Evolutionary conservation across 2,888 invertebrate genomes (phyloP).

Genomic region (Eudasyphora cyanicolor): DNA sequence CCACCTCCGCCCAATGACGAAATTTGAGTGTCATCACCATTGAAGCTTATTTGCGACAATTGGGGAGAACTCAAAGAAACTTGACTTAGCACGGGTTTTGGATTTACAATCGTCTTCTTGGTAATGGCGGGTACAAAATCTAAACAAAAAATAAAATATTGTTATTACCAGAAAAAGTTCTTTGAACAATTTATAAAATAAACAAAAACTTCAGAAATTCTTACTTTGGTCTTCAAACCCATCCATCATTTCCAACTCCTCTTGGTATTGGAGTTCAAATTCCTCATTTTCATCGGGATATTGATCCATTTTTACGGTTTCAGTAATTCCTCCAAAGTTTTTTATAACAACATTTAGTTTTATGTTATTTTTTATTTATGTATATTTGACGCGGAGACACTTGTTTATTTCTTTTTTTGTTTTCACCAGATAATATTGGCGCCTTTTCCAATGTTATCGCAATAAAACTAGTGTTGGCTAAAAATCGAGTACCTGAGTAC

Average conservation of each 20-base stretch:
- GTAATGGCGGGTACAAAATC: conserved; percentile 6
- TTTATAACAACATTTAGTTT: neutral
- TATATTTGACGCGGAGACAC: neutral
- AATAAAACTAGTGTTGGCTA: neutral
- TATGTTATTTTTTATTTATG: neutral
- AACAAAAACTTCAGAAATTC: too few relatives aligned
- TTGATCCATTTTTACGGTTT: conserved; percentile 71
- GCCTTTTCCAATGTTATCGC: conserved; percentile 33
- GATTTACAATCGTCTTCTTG: neutral
- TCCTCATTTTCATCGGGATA: conserved; percentile 82
- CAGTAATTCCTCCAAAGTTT: neutral
- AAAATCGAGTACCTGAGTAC: neutral
- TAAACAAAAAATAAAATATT: neutral
- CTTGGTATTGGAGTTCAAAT: conserved; percentile 87
- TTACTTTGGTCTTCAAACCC: conserved; percentile 76
- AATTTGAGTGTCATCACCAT: conserved; percentile 52
- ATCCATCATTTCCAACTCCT: conserved; percentile 85
- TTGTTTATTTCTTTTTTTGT: neutral
- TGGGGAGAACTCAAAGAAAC: conserved; percentile 69
- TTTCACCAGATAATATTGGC: conserved; percentile 19
- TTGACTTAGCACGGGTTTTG: neutral
- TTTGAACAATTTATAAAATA: neutral
- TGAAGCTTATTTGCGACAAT: conserved; percentile 77
- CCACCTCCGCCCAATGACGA: conserved; percentile 19
- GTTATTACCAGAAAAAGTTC: too few relatives aligned